Conservation (phyloP, 1,140 invertebrate species). For the Acromyrmex echinatior region DNA sequence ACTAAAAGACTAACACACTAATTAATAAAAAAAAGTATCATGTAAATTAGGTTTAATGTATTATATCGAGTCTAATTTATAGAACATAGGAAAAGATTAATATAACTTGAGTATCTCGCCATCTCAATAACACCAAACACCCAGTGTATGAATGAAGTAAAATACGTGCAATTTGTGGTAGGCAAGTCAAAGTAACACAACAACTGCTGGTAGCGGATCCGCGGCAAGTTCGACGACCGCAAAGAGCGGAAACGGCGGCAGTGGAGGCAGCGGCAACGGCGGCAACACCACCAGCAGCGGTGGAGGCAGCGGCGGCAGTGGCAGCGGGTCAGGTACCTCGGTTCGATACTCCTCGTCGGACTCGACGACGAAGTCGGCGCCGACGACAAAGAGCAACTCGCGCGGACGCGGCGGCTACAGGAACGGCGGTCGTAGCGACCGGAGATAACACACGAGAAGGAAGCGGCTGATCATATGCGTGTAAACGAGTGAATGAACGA, state of each 20-base stretch:
- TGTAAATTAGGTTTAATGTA: neutral
- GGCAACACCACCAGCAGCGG: too few relatives aligned
- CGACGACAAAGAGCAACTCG: constrained; percentile 86
- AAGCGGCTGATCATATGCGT: constrained; percentile 66
- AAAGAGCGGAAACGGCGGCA: constrained; percentile 86
- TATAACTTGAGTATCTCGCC: neutral
- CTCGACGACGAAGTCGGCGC: constrained; percentile 60
- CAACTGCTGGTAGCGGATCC: constrained; percentile 73
- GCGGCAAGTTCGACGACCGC: constrained; percentile 83
- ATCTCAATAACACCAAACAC: neutral
- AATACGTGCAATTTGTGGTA: constrained; percentile 49
- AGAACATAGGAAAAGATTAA: neutral
- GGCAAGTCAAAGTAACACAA: constrained; percentile 80
- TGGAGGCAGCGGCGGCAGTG: too few relatives aligned
- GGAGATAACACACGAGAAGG: constrained; percentile 86
- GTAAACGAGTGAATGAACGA: constrained; percentile 41
- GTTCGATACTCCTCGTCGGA: too few relatives aligned
- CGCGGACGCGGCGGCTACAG: constrained; percentile 87
- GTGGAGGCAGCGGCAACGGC: constrained; percentile 43
- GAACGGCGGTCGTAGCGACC: constrained; percentile 85
- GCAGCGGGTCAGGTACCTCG: too few relatives aligned
- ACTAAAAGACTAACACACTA: too few relatives aligned
- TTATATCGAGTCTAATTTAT: neutral
- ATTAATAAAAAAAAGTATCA: too few relatives aligned
- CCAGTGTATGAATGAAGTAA: neutral